Percentiles rank a stretch among this genome's conserved stretches.
phyloP scores from a whole-genome alignment of 2,113 vertebrate species.

The Myodes glareolus region DNA sequence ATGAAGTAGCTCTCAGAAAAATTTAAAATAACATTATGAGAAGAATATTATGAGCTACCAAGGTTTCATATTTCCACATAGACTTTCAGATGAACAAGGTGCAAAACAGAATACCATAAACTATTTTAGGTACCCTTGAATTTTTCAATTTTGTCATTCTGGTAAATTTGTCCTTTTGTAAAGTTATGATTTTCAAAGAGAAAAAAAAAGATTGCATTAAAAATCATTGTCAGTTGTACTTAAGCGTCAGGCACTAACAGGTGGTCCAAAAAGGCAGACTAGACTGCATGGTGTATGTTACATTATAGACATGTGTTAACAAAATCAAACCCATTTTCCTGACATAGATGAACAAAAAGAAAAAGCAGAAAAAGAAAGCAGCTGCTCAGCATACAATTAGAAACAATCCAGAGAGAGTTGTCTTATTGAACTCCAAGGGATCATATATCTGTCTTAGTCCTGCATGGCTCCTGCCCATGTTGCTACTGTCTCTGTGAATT shows the following conservation, averaged over 20 bases:
- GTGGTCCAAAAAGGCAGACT: not conserved
- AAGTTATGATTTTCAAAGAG: not conserved
- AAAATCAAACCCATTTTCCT: constrained; percentile 33
- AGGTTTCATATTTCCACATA: not conserved
- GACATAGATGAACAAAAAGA: not conserved
- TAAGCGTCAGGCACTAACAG: constrained; percentile 37
- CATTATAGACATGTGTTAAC: not conserved
- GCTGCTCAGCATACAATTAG: not conserved
- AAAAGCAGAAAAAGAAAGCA: not conserved
- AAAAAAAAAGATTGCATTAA: not conserved
- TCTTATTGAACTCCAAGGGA: not conserved
- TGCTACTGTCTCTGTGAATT: not conserved
- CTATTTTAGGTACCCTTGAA: constrained; percentile 20
- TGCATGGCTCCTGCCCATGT: not conserved
- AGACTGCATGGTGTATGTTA: not conserved
- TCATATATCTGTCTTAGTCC: not conserved
- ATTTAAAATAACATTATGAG: not conserved
- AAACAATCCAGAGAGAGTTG: not conserved
- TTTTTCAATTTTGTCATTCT: constrained; percentile 43
- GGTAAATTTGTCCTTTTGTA: not conserved
- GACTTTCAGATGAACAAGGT: constrained; percentile 26
- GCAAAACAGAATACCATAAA: constrained; percentile 24
- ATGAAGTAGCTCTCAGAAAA: constrained; percentile 14
- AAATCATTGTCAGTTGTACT: not conserved
- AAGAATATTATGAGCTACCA: constrained; percentile 48